These are phyloP conservation scores for Pseudobourletiella spinata DNA, from an alignment of 1,140 invertebrate species.

Conservation along the genomic window DNA sequence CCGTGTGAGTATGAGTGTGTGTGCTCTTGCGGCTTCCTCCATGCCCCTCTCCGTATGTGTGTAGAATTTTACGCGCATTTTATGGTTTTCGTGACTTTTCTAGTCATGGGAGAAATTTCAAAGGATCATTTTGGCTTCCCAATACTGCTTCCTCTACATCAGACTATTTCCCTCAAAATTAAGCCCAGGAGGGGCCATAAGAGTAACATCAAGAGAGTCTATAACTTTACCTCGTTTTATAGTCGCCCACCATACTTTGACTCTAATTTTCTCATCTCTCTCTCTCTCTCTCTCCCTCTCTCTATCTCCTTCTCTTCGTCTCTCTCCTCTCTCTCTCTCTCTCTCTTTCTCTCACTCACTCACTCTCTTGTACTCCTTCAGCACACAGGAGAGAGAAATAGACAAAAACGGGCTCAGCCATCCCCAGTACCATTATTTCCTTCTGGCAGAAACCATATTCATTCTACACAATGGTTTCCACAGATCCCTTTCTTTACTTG, in stretches of 20 bases:
- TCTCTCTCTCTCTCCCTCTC: not conserved
- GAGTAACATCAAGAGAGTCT: conserved; percentile 27
- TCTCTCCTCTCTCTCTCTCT: conserved; percentile 1
- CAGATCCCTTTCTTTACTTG: not conserved
- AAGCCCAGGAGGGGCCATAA: conserved; percentile 32
- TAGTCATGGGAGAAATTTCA: conserved; percentile 35
- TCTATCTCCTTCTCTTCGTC: conserved; percentile 7
- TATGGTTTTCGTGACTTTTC: conserved; percentile 34
- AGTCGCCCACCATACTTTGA: conserved; percentile 27
- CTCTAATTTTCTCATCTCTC: conserved; percentile 27
- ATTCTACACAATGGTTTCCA: conserved; percentile 12
- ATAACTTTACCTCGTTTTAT: conserved; percentile 32
- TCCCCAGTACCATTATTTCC: conserved; percentile 12
- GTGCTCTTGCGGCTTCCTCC: too few species aligned
- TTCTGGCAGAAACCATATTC: conserved; percentile 9
- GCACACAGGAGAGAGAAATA: conserved; percentile 1
- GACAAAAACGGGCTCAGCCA: not conserved
- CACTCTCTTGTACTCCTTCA: conserved; percentile 1
- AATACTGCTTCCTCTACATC: conserved; percentile 29
- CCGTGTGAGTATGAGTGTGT: not conserved
- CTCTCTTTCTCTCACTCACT: conserved; percentile 1
- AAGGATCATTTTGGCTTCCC: conserved; percentile 36
- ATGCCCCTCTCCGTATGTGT: conserved; percentile 2
- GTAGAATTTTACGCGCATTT: conserved; percentile 32
- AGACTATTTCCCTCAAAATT: conserved; percentile 35